Evolutionary conservation across 2,888 invertebrate species (phyloP).

Genomic region (Muscina levida): DNA sequence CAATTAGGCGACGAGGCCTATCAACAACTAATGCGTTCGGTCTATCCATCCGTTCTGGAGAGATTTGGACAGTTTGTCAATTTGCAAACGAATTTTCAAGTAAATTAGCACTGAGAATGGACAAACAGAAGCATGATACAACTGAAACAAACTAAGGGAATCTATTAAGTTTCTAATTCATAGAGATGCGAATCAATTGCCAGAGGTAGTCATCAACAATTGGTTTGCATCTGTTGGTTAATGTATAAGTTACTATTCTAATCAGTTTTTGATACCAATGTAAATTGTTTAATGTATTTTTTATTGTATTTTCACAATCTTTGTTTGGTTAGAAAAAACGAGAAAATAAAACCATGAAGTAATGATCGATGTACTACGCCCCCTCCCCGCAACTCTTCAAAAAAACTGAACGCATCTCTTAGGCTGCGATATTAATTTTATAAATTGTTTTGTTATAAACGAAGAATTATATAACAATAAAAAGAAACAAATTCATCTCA

Average conservation of each 20-base stretch:
- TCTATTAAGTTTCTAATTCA: conserved; percentile 52
- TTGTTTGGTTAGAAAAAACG: conserved; percentile 47
- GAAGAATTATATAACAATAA: conserved; percentile 59
- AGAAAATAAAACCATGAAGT: neutral
- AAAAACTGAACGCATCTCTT: conserved; percentile 59
- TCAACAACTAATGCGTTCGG: conserved; percentile 86
- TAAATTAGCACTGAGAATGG: conserved; percentile 42
- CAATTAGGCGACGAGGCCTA: conserved; percentile 89
- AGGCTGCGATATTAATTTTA: conserved; percentile 65
- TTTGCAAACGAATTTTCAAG: conserved; percentile 68
- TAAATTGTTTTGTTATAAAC: conserved; percentile 68
- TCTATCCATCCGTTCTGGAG: conserved; percentile 87
- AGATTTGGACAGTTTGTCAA: conserved; percentile 84
- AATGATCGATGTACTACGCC: neutral
- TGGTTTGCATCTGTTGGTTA: conserved; percentile 57
- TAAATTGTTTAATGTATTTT: conserved; percentile 62
- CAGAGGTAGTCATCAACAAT: conserved; percentile 20
- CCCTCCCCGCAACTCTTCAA: conserved; percentile 26
- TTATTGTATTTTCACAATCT: conserved; percentile 43
- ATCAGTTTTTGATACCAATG: conserved; percentile 65
- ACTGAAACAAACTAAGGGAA: conserved; percentile 42
- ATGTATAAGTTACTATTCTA: conserved; percentile 64
- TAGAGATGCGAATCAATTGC: conserved; percentile 42
- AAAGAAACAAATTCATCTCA: conserved; percentile 15
- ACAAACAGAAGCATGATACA: neutral